Conservation (phyloP, 2,797 vertebrate genomes). For the Amblyraja radiata region DNA sequence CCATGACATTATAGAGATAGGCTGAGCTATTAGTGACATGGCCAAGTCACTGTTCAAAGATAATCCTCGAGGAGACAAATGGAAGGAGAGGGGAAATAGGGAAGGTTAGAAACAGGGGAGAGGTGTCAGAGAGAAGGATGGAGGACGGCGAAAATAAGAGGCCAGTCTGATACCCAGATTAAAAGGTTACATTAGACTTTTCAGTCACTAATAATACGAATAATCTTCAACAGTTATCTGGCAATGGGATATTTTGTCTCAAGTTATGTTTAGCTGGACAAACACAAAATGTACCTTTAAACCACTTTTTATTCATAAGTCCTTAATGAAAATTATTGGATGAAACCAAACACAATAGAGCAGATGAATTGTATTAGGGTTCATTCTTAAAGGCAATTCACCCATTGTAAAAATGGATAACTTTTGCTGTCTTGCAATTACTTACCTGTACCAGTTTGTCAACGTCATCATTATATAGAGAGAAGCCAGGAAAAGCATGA, state of each 20-base stretch:
- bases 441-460: slow-evolving; percentile 93
- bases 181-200: background rate
- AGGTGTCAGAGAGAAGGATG: background rate
- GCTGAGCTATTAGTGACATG: background rate
- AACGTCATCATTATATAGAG: slow-evolving; percentile 97
- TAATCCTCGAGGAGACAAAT: background rate
- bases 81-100: background rate
- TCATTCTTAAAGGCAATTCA: background rate
- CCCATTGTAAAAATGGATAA: background rate
- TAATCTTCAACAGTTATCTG: background rate
- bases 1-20: background rate
- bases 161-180: background rate
- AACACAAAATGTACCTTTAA: background rate
- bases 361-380: background rate
- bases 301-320: background rate
- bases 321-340: background rate
- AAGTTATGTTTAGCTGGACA: background rate
- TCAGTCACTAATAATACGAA: background rate
- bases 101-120: background rate
- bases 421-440: slow-evolving; percentile 30
- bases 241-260: background rate
- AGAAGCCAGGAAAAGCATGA: slow-evolving; percentile 81
- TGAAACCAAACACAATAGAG: background rate
- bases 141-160: too few relatives aligned
- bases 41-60: background rate